Percentiles rank a stretch among this genome's conserved stretches.
Conservation (phyloP, 2,113 vertebrate species). For the Helogale parvula region DNA sequence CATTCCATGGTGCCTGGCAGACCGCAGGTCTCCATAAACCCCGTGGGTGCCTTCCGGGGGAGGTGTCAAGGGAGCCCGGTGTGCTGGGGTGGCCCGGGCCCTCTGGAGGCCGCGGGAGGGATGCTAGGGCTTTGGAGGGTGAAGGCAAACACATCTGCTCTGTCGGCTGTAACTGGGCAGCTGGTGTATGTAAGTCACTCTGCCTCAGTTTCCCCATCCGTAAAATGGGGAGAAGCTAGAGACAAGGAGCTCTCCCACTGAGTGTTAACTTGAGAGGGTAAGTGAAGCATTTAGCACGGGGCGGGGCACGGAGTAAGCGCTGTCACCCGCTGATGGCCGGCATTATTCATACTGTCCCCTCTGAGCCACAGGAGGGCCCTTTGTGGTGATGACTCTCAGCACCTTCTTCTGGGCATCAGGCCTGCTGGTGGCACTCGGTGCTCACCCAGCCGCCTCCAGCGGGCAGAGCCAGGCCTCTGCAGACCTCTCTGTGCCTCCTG, state of each 20-base stretch:
- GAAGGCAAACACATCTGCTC: background rate
- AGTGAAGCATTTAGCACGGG: too few relatives aligned
- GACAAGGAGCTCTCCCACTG: background rate
- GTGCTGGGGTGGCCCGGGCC: background rate
- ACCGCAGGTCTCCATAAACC: background rate
- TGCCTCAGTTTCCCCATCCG: background rate
- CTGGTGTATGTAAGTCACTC: background rate
- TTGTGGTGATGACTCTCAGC: too few relatives aligned
- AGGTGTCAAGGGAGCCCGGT: background rate
- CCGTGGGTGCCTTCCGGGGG: background rate
- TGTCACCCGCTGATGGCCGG: rapidly evolving
- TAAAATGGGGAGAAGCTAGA: background rate
- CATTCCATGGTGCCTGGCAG: background rate
- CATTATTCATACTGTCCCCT: background rate
- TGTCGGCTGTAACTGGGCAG: background rate
- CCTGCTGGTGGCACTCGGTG: background rate
- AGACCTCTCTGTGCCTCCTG: background rate
- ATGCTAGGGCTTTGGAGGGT: background rate
- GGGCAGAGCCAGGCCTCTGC: background rate
- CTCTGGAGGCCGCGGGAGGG: background rate
- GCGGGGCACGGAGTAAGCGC: rapidly evolving
- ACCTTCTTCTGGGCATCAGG: background rate
- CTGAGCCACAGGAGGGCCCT: background rate
- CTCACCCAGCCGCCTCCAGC: background rate
- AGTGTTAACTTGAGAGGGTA: background rate